A percentile compares a stretch with the other conserved stretches of the same genome.
Conservation (phyloP, 2,888 invertebrate genomes). For the Macrosoma leucophasiata region DNA sequence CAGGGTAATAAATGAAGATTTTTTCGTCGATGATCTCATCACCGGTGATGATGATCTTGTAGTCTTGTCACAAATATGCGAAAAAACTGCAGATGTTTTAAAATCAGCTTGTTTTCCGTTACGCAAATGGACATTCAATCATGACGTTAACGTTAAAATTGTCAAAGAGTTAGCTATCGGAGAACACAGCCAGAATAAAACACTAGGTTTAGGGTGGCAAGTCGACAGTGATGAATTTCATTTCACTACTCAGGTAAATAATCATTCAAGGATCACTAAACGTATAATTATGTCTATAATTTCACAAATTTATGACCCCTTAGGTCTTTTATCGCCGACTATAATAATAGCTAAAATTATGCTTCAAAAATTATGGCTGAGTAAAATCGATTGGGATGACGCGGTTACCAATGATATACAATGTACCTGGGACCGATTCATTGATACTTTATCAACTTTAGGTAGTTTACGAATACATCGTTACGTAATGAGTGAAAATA, state of each 20-base stretch:
- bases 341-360: constrained; percentile 17
- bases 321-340: constrained; percentile 16
- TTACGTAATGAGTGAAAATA: constrained; percentile 2
- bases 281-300: constrained; percentile 18
- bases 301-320: constrained; percentile 19
- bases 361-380: constrained; percentile 18
- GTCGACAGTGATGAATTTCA: constrained; percentile 14
- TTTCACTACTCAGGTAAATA: constrained; percentile 7
- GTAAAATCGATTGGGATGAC: constrained; percentile 16
- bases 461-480: constrained; percentile 9
- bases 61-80: no score
- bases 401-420: constrained; percentile 8
- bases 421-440: constrained; percentile 4
- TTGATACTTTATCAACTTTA: constrained; percentile 3
- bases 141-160: not conserved
- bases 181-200: constrained; percentile 14
- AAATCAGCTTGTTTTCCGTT: constrained; percentile 15
- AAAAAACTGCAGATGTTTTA: no score
- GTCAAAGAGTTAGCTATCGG: constrained; percentile 5
- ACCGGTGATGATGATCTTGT: no score
- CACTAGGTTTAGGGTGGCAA: constrained; percentile 20
- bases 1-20: constrained; percentile 25
- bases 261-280: constrained; percentile 7
- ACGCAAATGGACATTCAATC: constrained; percentile 19
- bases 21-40: constrained; percentile 28